phyloP scores from a whole-genome alignment of 2,888 invertebrate genomes.

The Dichetophora obliterata region DNA sequence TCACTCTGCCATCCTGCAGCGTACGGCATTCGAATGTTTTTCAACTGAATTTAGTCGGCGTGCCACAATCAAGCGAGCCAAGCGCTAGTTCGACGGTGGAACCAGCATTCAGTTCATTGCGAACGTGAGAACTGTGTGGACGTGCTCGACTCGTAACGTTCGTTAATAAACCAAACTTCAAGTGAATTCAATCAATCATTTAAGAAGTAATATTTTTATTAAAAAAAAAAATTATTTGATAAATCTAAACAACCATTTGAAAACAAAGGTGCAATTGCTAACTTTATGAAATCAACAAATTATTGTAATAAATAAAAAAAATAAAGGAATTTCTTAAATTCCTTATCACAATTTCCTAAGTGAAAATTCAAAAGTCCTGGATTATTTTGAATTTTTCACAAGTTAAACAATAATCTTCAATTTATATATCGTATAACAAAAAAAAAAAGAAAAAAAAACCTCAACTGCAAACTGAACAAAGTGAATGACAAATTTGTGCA shows the following conservation, averaged over 20 bases:
- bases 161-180: constrained; percentile 42
- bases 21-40: constrained; percentile 49
- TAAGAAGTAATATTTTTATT: constrained; percentile 40
- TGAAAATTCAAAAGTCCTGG: constrained; percentile 63
- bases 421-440: constrained; percentile 9
- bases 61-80: constrained; percentile 59
- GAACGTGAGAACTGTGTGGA: constrained; percentile 69
- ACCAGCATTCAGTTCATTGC: constrained; percentile 64
- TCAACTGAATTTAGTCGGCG: constrained; percentile 57
- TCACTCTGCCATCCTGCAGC: constrained; percentile 38
- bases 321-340: not conserved
- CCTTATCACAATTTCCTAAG: not conserved
- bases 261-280: constrained; percentile 41
- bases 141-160: constrained; percentile 57
- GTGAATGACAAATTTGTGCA: not conserved
- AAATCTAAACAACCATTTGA: constrained; percentile 33
- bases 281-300: constrained; percentile 42
- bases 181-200: constrained; percentile 37
- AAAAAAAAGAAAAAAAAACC: constrained; percentile 28
- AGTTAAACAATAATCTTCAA: constrained; percentile 1
- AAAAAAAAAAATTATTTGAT: constrained; percentile 18
- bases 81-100: constrained; percentile 55
- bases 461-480: constrained; percentile 18
- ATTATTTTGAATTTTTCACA: constrained; percentile 63
- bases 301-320: constrained; percentile 41